phyloP scores from a whole-genome alignment of 2,797 vertebrate genomes.

The Enoplosus armatus region DNA sequence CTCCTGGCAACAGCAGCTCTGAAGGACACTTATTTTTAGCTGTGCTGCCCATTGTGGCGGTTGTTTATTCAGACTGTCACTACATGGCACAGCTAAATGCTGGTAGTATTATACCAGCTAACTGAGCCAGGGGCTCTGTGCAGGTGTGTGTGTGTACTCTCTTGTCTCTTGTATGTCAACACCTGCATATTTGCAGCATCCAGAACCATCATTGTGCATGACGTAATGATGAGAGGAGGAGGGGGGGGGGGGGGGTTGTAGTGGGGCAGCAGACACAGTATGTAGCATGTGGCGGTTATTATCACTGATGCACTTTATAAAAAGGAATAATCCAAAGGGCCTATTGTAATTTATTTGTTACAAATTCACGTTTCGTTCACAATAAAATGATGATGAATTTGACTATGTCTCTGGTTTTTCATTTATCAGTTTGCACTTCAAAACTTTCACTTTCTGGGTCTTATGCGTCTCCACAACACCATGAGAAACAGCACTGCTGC shows the following conservation, averaged over 20 bases:
- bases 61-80: conserved; percentile 36
- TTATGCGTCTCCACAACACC: background rate
- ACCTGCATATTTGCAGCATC: conserved; percentile 45
- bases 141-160: conserved; percentile 21
- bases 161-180: conserved; percentile 21
- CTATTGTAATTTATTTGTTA: conserved; percentile 78
- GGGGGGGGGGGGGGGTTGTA: background rate
- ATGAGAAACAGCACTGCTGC: conserved; percentile 1
- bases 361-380: conserved; percentile 58
- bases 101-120: conserved; percentile 51
- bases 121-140: conserved; percentile 47
- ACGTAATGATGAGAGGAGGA: conserved; percentile 19
- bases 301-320: conserved; percentile 83
- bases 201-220: conserved; percentile 49
- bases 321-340: conserved; percentile 63
- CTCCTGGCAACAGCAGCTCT: conserved; percentile 72
- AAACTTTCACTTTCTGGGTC: background rate
- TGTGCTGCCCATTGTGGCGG: conserved; percentile 44
- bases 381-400: conserved; percentile 74
- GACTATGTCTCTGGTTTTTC: conserved; percentile 19
- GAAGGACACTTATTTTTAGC: conserved; percentile 73
- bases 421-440: background rate
- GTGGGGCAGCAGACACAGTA: conserved; percentile 38
- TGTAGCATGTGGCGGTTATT: conserved; percentile 62
- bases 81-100: conserved; percentile 32